phyloP scores from a whole-genome alignment of 2,113 vertebrate species.

The Bolborhynchus lineola region DNA sequence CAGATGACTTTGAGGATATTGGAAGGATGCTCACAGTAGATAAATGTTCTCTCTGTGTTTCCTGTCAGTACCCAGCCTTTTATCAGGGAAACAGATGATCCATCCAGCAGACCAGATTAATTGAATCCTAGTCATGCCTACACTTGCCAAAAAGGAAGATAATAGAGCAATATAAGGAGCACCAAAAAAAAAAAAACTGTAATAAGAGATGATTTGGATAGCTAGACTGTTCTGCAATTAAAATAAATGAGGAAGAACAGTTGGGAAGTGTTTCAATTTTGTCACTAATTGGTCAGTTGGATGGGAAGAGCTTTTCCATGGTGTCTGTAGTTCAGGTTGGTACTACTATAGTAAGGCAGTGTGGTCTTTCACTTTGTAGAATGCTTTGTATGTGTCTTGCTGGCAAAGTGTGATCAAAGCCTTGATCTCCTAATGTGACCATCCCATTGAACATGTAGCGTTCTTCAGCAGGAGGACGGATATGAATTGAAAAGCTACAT shows the following conservation, averaged over 20 bases:
- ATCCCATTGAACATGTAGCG: rapidly evolving
- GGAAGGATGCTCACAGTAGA: not conserved
- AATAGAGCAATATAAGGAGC: not conserved
- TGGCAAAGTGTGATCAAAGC: not conserved
- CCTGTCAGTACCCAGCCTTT: not conserved
- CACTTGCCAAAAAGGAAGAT: not conserved
- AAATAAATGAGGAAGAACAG: not conserved
- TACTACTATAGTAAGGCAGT: not conserved
- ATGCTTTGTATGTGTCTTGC: rapidly evolving
- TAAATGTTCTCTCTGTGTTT: not conserved
- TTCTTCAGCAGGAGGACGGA: not conserved
- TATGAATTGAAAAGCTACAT: not conserved
- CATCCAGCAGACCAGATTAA: not conserved
- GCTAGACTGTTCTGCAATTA: not conserved
- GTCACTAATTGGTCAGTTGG: not conserved
- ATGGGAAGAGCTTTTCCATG: not conserved
- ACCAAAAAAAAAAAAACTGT: not conserved
- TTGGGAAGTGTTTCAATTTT: not conserved
- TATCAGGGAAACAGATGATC: conserved; percentile 13
- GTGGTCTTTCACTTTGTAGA: not conserved
- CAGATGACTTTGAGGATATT: not conserved
- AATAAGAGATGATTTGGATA: not conserved
- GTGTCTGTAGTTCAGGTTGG: not conserved
- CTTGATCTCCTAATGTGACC: not conserved
- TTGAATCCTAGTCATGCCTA: not conserved